Percentiles rank a stretch among this genome's conserved stretches.
phyloP scores from a whole-genome alignment of 2,888 invertebrate genomes.

The Ichneumon xanthorius region DNA sequence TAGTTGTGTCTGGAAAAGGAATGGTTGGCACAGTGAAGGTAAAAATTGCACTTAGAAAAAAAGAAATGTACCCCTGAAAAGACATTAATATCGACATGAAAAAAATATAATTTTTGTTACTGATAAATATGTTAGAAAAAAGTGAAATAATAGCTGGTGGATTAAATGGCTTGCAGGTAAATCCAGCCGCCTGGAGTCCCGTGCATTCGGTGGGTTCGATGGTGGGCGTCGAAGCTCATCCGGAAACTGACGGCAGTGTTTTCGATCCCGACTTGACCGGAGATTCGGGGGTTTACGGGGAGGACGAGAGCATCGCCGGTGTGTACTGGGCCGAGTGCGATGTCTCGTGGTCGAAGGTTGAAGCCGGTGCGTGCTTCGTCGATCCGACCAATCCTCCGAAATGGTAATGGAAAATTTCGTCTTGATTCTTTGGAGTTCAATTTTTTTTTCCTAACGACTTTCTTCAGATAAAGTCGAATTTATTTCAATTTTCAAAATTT shows the following conservation, averaged over 20 bases:
- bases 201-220: constrained; percentile 95
- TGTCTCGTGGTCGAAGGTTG: constrained; percentile 92
- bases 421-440: background rate
- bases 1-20: constrained; percentile 83
- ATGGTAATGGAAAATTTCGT: constrained; percentile 86
- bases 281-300: constrained; percentile 92
- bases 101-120: too few relatives aligned
- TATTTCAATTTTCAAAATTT: constrained; percentile 67
- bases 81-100: too few relatives aligned
- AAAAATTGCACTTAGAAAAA: background rate
- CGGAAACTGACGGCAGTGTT: constrained; percentile 93
- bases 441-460: background rate
- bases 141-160: background rate
- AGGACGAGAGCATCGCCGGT: constrained; percentile 91
- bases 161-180: constrained; percentile 80
- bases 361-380: constrained; percentile 92
- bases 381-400: constrained; percentile 91
- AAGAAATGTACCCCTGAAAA: too few relatives aligned
- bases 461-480: background rate
- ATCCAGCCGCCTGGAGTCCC: constrained; percentile 94
- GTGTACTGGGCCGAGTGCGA: constrained; percentile 93
- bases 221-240: constrained; percentile 93
- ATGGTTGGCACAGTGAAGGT: constrained; percentile 83
- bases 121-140: too few relatives aligned
- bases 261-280: constrained; percentile 90